Evolutionary conservation across 92 coral and sea anemone genomes (phyloP).

Genomic region (Paragorgia papillata): DNA sequence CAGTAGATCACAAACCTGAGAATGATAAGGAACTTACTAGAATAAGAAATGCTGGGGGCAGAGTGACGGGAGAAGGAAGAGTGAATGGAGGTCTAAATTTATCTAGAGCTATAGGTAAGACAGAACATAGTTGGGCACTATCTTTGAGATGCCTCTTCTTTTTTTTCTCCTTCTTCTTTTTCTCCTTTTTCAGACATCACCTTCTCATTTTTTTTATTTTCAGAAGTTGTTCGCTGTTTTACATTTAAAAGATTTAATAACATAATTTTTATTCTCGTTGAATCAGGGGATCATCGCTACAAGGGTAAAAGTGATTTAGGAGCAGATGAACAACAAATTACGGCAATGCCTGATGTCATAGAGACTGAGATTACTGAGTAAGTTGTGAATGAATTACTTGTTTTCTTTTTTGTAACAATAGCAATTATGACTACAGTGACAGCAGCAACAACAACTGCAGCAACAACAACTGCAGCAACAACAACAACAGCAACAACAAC

Average conservation of each 20-base stretch:
- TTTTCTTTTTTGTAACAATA: too few species aligned
- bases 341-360: constrained; percentile 91
- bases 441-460: too few species aligned
- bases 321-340: constrained; percentile 94
- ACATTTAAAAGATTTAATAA: too few species aligned
- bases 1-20: constrained; percentile 94
- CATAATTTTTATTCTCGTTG: too few species aligned
- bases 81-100: constrained; percentile 96
- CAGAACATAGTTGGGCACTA: too few species aligned
- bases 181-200: neutral
- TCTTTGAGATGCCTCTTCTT: too few species aligned
- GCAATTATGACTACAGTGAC: too few species aligned
- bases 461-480: too few species aligned
- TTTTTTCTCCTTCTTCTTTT: too few species aligned
- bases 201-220: too few species aligned
- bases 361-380: constrained; percentile 94
- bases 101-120: constrained; percentile 92
- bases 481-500: too few species aligned
- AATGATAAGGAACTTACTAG: constrained; percentile 83
- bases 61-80: constrained; percentile 91
- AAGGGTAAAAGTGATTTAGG: constrained; percentile 75
- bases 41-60: constrained; percentile 97
- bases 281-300: constrained; percentile 97
- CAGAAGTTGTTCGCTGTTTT: too few species aligned
- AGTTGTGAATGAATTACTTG: constrained; percentile 14